Base-by-base conservation (phyloP, 2,797 vertebrate genomes). In the Anguilla obscura region DNA sequence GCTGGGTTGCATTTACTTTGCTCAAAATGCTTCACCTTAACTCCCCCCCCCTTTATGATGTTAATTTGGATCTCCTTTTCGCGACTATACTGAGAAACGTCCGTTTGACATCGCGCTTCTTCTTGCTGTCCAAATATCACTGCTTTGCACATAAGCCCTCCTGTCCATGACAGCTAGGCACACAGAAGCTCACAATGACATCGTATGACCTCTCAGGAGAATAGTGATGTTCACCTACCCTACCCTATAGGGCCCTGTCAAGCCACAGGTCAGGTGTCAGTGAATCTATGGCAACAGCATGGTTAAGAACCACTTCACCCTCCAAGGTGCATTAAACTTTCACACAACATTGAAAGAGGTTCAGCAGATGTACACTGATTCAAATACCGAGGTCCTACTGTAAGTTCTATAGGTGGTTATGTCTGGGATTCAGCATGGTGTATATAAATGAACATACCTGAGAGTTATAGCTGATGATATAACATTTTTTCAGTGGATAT, bases 51-150 rank as follows among this genome's bases (percentile, higher is more conserved):
- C 1, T 66, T 45, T 60, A 18, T 9, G 18, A 36, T 33, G 36
- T 85, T 63, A 27, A 30, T 74, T n/a, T 74, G 36, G 63, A 2
- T 71, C 36, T 30, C 10, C 10, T 74, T 27, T 27, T 69, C 18
- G 50, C 6, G 0, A 71, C 12, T 74, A 21, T 52, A 71, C 50
- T 52, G 50, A 52, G 50, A 40, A 40, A 40, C 50, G 24, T 74
- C 69, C 33, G 48, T 86, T 52, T 24, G 85, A 74, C 40, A 52
- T 33, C 45, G 16, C 16, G 2, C 63, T 24, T n/a, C 27, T 86
- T n/a, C 85, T 50, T 66, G 50, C 48, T 52, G 30, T 71, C 60
- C 63, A 86, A 86, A 71, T 45, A 86, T 86, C 48, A 86, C n/a
- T 40, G 66, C 66, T 69, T 52, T 54, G 24, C 21, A 48, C 10